These are phyloP conservation scores for Picus viridis DNA, from an alignment of 2,797 vertebrate species.

Conservation along the genomic window DNA sequence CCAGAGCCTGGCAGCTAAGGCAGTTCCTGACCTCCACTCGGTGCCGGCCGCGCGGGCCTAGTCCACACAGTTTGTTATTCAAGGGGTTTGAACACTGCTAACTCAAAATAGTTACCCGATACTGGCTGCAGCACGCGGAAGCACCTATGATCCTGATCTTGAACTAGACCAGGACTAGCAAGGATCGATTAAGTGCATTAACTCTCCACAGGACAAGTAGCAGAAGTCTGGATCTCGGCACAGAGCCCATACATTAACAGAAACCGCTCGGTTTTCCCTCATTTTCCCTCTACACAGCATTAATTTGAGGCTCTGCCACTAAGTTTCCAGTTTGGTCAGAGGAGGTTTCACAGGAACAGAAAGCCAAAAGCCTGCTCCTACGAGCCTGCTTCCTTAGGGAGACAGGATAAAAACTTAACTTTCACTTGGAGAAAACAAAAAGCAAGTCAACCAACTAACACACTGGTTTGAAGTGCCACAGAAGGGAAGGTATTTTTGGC, in stretches of 20 bases:
- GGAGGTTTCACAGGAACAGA: neutral
- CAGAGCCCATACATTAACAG: neutral
- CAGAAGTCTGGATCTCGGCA: neutral
- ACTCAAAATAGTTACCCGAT: neutral
- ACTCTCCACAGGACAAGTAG: neutral
- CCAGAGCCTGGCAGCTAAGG: neutral
- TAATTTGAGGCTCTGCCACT: neutral
- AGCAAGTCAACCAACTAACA: neutral
- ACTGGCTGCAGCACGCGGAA: neutral
- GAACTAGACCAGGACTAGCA: neutral
- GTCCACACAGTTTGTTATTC: fast-evolving
- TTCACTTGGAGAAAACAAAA: neutral
- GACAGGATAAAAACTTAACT: neutral
- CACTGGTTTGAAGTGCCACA: neutral
- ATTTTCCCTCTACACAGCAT: neutral
- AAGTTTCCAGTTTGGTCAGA: neutral
- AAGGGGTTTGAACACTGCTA: neutral
- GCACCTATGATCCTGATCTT: neutral
- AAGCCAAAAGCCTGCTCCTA: neutral
- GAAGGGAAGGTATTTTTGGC: neutral
- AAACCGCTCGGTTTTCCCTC: neutral
- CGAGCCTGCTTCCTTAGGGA: neutral
- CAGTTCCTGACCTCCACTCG: neutral
- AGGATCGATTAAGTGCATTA: neutral
- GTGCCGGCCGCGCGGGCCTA: neutral